These are phyloP conservation scores for Agrotis segetum DNA, from an alignment of 2,888 invertebrate species.

Conservation along the genomic window DNA sequence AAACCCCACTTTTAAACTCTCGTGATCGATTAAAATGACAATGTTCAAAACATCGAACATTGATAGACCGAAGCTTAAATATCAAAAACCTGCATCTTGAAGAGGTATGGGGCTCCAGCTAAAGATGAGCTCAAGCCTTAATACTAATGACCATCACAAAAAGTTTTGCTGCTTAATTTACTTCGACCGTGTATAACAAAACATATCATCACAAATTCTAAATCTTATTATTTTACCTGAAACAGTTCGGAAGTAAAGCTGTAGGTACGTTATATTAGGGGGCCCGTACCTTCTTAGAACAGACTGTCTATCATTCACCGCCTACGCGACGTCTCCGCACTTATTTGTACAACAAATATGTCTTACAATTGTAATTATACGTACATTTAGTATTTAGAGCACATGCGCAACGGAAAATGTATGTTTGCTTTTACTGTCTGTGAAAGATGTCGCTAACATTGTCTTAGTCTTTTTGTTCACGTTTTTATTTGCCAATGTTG, in stretches of 20 bases:
- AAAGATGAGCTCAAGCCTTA: too few relatives aligned
- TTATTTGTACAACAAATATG: constrained; percentile 39
- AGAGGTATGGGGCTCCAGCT: too few relatives aligned
- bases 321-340: constrained; percentile 30
- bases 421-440: background rate
- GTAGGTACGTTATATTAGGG: constrained; percentile 15
- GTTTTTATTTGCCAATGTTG: background rate
- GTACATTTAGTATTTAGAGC: constrained; percentile 19
- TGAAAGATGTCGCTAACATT: constrained; percentile 1
- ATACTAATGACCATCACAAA: background rate
- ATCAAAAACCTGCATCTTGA: too few relatives aligned
- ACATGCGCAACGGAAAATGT: background rate
- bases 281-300: constrained; percentile 15
- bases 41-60: too few relatives aligned
- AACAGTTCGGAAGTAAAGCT: constrained; percentile 16
- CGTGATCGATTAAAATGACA: too few relatives aligned
- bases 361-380: constrained; percentile 11
- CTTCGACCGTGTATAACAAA: background rate
- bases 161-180: background rate
- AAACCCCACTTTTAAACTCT: too few relatives aligned
- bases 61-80: too few relatives aligned
- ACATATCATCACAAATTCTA: background rate
- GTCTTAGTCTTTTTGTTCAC: background rate
- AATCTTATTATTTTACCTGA: background rate
- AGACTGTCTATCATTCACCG: constrained; percentile 41